Percentiles rank a stretch among this genome's conserved stretches.
These are phyloP conservation scores for Cerastis leucographa DNA, from an alignment of 2,888 invertebrate genomes.

Conservation along the genomic window DNA sequence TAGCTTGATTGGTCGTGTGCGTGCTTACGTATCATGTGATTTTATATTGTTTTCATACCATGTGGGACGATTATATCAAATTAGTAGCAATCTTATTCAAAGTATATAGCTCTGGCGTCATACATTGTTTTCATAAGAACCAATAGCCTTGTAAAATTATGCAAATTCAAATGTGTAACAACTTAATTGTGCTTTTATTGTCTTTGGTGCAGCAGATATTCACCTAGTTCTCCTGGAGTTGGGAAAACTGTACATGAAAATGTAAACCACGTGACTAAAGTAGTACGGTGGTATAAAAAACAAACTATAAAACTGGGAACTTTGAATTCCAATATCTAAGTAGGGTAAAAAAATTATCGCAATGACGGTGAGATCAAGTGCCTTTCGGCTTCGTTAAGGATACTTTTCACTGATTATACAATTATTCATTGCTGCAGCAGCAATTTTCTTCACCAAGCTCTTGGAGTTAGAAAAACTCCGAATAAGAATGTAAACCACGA, in stretches of 20 bases:
- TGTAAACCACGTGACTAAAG: background rate
- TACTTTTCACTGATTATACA: no score
- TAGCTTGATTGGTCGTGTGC: no score
- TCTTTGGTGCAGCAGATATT: background rate
- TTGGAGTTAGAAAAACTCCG: constrained; percentile 50
- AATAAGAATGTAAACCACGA: constrained; percentile 50
- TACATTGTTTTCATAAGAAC: background rate
- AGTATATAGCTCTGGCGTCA: constrained; percentile 1
- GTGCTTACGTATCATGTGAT: background rate
- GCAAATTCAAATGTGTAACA: background rate
- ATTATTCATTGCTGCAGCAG: constrained; percentile 1
- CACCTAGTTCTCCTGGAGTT: background rate
- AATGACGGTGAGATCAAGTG: no score
- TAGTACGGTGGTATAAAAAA: no score
- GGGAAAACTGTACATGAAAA: background rate
- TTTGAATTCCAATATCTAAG: no score
- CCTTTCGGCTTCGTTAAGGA: no score
- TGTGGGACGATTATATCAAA: constrained; percentile 22
- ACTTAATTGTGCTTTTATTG: background rate
- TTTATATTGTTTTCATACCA: constrained; percentile 45
- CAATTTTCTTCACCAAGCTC: constrained; percentile 62
- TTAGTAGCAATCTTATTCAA: constrained; percentile 54
- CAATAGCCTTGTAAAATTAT: background rate
- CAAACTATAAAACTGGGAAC: no score
- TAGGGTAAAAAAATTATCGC: no score